Conservation (phyloP, 2,113 vertebrate species). For the Tricholaema leucomelas region DNA sequence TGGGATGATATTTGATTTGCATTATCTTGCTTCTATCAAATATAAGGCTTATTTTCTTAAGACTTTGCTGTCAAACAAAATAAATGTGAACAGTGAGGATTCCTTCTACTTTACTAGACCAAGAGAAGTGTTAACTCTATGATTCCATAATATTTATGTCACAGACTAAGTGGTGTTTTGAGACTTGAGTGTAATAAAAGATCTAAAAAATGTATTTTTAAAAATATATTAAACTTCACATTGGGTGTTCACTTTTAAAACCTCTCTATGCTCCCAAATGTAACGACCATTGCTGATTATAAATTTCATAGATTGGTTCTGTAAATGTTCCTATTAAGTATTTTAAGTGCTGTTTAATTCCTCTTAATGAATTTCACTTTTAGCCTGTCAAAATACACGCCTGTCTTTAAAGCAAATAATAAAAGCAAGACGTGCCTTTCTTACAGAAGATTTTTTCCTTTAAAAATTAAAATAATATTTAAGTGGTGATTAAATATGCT, state of each 20-base stretch:
- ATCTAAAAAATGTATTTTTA: constrained; percentile 32
- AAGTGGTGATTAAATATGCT: not conserved
- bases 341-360: constrained; percentile 42
- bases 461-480: not conserved
- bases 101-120: not conserved
- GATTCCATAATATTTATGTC: constrained; percentile 12
- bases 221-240: not conserved
- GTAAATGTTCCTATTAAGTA: constrained; percentile 23
- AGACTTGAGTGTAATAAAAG: constrained; percentile 43
- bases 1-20: not conserved
- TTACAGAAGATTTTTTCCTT: constrained; percentile 12
- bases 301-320: constrained; percentile 12
- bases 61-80: constrained; percentile 10
- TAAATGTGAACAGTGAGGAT: not conserved
- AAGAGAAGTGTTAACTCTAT: not conserved
- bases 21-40: constrained; percentile 9
- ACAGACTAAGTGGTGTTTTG: constrained; percentile 14
- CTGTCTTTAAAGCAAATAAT: constrained; percentile 52
- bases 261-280: not conserved
- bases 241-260: constrained; percentile 17
- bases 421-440: constrained; percentile 51
- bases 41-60: constrained; percentile 19
- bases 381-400: constrained; percentile 26
- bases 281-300: not conserved
- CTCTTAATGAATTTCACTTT: not conserved